Base-by-base conservation (phyloP, 2,113 vertebrate species). In the Acrocephalus kingi region DNA sequence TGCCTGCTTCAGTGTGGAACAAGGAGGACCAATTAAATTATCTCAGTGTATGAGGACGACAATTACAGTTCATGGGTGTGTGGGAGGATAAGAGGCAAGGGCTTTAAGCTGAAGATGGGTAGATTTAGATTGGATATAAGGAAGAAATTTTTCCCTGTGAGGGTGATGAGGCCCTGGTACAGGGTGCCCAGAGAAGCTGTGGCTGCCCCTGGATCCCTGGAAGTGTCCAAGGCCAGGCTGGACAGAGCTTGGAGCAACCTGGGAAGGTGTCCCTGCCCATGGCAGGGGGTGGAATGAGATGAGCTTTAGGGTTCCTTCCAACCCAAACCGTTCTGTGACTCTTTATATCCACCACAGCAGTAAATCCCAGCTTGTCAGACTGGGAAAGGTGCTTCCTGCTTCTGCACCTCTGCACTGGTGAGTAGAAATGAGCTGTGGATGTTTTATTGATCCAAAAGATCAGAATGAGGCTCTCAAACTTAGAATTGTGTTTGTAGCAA, bases 241-340 rank as follows among this genome's bases (percentile, higher is more conserved):
- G 27, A 63, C 0, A 0, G 35, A 30, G 18, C 4, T 84, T 71
- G 30, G 49, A 45, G 31, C 15, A 33, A 0, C 6, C 8, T 77
- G 56, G 22, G 22, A 14, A 77, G 7, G 3, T 28, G 35, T 49
- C 31, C 21, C 30, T 76, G n/a, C 8, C 10, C n/a, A 11, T 24
- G 10, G 37, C 12, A 66, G 3, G 1, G 11, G 3, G 0, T 22
- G 25, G 48, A 48, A 76, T 0, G 0, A 7, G 11, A 35, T 35
- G 25, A 11, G 1, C 4, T 62, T 43, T 62, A 9, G 7, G 7
- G 21, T 49, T 3, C 3, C 6, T 63, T 56, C 18, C 12, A 63
- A 14, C 31, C 31, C 41, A 69, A 48, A 37, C 11, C 15, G 5
- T 69, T 17, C 41, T 27, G 15, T 62, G 41, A 6, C 22, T 31